Base-by-base conservation (phyloP, 2,797 vertebrate species). In the Sparus aurata region DNA sequence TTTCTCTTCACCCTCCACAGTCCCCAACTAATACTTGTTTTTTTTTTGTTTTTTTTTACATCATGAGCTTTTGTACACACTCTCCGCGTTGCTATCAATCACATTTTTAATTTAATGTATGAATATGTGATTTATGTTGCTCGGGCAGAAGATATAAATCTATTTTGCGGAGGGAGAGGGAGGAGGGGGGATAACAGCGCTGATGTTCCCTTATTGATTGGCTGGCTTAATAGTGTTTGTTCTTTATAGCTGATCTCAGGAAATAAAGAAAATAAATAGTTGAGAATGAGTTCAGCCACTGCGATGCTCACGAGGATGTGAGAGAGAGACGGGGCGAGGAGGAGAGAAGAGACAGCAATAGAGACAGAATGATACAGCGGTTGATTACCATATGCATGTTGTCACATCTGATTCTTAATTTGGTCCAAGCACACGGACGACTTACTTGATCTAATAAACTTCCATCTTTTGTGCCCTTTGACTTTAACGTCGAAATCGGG, bases 41-140 rank as follows among this genome's bases (percentile, higher is more conserved):
- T 30, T 30, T n/a, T n/a, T 30, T 34, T n/a, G n/a, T n/a, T 34
- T 87, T 89, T 86, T 77, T 85, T 85, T 75, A 89, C 79, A 90
- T 82, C 75, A 65, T 64, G 74, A 82, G 83, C 78, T 87, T 92
- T 94, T 89, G 78, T 82, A 87, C 84, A 90, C 89, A 85, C 88
- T 79, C 72, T 72, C 83, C 71, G 84, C 82, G 54, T 90, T 86
- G 72, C 90, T 91, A 96, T 96, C 93, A 95, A 95, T 96, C 95
- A 93, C 69, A 69, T 89, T 91, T 95, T 95, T 95, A 96, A 96
- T 95, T 95, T 95, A 95, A 94, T 91, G 83, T 95, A 95, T 95
- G 94, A 96, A 95, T 95, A 95, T 95, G 87, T 96, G 95, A 96
- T 95, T 96, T 95, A 96, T 95, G 92, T 92, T 86, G 83, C 91